Evolutionary conservation across 2,113 vertebrate species (phyloP).

Genomic region (Pavo muticus): DNA sequence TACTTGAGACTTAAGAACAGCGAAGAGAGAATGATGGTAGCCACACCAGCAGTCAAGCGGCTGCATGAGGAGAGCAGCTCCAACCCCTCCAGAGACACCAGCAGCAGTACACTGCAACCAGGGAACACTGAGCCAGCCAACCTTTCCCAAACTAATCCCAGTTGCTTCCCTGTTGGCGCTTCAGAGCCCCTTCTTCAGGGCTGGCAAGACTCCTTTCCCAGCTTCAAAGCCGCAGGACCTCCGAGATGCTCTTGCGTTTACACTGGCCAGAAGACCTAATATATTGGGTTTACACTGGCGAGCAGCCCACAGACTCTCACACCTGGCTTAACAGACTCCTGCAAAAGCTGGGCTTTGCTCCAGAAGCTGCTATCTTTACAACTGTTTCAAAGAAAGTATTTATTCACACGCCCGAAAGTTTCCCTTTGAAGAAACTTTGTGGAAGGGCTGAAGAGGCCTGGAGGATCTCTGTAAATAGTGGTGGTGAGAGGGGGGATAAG

Average conservation of each 20-base stretch:
- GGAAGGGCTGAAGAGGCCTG: neutral
- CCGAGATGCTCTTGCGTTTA: neutral
- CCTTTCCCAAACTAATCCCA: neutral
- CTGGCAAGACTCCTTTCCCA: neutral
- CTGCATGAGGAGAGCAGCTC: neutral
- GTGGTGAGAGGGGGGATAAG: neutral
- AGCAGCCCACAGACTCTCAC: neutral
- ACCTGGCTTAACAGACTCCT: slow-evolving; percentile 31
- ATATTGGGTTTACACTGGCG: slow-evolving; percentile 30
- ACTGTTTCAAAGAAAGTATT: slow-evolving; percentile 44
- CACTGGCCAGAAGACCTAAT: neutral
- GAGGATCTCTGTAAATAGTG: slow-evolving; percentile 1
- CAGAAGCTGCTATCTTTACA: slow-evolving; percentile 55
- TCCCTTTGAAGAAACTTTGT: neutral
- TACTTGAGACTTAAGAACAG: neutral
- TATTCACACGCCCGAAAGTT: slow-evolving; percentile 19
- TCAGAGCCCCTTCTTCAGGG: neutral
- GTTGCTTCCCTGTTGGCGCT: neutral
- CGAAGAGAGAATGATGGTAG: neutral
- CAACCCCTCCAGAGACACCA: neutral
- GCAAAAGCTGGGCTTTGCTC: slow-evolving; percentile 51
- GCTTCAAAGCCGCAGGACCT: slow-evolving; percentile 11
- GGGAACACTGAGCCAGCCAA: neutral
- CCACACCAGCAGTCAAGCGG: neutral
- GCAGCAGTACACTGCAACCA: neutral